Conservation (phyloP, 1,140 invertebrate genomes). For the Dinoponera quadriceps region DNA sequence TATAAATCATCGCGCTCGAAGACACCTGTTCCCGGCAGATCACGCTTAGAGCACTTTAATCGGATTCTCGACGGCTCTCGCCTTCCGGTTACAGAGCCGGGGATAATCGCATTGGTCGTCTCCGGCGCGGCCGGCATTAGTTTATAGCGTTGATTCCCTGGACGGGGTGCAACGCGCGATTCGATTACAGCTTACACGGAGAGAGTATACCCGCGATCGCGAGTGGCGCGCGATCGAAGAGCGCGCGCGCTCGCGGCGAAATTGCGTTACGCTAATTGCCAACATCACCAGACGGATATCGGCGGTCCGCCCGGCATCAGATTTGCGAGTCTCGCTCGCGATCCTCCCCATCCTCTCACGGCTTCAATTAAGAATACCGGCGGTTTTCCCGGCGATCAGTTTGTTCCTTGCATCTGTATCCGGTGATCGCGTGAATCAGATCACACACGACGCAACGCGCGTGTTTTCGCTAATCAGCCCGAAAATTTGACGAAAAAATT, state of each 20-base stretch:
- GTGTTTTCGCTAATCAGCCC: neutral
- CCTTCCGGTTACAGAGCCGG: slow-evolving; percentile 56
- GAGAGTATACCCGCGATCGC: slow-evolving; percentile 16
- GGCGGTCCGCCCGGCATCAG: neutral
- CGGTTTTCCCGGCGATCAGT: neutral
- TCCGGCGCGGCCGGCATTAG: slow-evolving; percentile 41
- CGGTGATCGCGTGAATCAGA: neutral
- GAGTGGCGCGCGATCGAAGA: slow-evolving; percentile 3
- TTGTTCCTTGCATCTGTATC: neutral
- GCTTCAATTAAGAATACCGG: slow-evolving; percentile 44
- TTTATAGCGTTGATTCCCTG: slow-evolving; percentile 54
- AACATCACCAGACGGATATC: slow-evolving; percentile 11
- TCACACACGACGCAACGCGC: slow-evolving; percentile 12
- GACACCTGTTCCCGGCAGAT: slow-evolving; percentile 26
- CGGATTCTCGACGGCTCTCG: slow-evolving; percentile 43
- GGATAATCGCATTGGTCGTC: slow-evolving; percentile 60
- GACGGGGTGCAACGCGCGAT: slow-evolving; percentile 39
- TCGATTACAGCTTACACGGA: slow-evolving; percentile 52
- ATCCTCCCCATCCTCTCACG: neutral
- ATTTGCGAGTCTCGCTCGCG: slow-evolving; percentile 15
- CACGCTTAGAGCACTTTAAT: slow-evolving; percentile 54
- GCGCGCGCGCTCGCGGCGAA: neutral
- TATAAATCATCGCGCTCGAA: slow-evolving; percentile 60
- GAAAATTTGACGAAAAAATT: slow-evolving; percentile 35
- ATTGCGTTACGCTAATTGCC: slow-evolving; percentile 41